Conservation (phyloP, 2,888 invertebrate genomes). For the Strigamia transsilvanica region DNA sequence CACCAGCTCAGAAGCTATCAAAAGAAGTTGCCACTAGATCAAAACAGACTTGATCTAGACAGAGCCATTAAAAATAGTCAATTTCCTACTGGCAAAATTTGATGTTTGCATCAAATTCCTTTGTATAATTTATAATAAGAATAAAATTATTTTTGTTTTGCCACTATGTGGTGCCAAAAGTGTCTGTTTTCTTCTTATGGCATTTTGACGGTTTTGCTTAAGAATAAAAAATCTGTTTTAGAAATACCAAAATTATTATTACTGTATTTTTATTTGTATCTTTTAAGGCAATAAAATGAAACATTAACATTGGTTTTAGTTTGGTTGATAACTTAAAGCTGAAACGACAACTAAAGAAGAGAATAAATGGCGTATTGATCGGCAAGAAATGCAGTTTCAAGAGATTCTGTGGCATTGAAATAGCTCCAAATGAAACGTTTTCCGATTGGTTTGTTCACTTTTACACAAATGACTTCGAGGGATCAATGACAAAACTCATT, state of each 20-base stretch:
- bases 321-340: slow-evolving; percentile 3
- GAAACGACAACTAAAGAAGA: background rate
- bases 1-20: slow-evolving; percentile 19
- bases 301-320: background rate
- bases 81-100: background rate
- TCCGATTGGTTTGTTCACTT: slow-evolving; percentile 36
- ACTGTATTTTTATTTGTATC: too few relatives aligned
- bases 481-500: slow-evolving; percentile 11
- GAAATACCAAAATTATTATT: too few relatives aligned
- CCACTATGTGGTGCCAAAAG: background rate
- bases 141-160: background rate
- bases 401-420: slow-evolving; percentile 34
- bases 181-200: background rate
- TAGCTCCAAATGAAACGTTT: slow-evolving; percentile 41
- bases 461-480: background rate
- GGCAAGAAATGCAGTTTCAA: slow-evolving; percentile 28
- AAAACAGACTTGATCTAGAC: background rate
- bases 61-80: background rate
- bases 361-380: slow-evolving; percentile 45
- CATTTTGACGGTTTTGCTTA: too few relatives aligned
- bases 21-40: slow-evolving; percentile 16
- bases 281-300: background rate
- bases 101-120: background rate
- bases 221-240: too few relatives aligned
- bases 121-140: background rate